Conservation (phyloP, 37 sponge, comb jelly and placozoan species). For the Cliona cf. orientalis region DNA sequence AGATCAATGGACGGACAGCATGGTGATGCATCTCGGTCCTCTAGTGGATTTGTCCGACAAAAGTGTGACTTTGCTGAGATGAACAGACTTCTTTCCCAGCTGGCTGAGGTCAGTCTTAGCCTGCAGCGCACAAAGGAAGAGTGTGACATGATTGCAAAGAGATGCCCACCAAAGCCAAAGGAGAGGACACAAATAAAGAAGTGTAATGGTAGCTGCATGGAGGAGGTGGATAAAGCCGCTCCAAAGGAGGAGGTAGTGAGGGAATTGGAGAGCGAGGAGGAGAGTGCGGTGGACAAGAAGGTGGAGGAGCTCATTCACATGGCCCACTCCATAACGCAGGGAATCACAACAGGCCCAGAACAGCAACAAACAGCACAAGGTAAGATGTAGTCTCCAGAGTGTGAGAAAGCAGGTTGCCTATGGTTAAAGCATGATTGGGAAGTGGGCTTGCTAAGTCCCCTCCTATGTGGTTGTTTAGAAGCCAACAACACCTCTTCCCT, state of each 20-base stretch:
- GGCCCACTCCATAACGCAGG: conserved; percentile 36
- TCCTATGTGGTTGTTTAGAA: no score
- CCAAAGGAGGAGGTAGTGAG: not conserved
- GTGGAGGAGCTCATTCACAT: conserved; percentile 48
- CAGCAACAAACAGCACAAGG: no score
- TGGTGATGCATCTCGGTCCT: no score
- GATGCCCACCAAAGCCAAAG: not conserved
- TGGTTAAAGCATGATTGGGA: no score
- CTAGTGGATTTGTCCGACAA: not conserved
- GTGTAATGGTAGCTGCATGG: not conserved
- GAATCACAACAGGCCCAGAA: no score
- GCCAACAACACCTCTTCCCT: no score
- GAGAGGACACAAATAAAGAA: not conserved
- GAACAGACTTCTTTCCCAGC: conserved; percentile 23
- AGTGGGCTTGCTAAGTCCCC: no score
- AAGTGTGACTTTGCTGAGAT: conserved; percentile 13
- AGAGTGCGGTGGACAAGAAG: conserved; percentile 17
- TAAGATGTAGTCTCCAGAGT: no score
- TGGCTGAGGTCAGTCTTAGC: conserved; percentile 23
- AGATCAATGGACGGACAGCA: no score
- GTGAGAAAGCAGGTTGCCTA: no score
- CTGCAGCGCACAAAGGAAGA: conserved; percentile 28
- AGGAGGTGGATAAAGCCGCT: not conserved
- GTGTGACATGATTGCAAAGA: conserved; percentile 9
- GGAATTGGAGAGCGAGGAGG: not conserved